These are phyloP conservation scores for Hippoglossus hippoglossus DNA, from an alignment of 2,797 vertebrate species.

Conservation along the genomic window DNA sequence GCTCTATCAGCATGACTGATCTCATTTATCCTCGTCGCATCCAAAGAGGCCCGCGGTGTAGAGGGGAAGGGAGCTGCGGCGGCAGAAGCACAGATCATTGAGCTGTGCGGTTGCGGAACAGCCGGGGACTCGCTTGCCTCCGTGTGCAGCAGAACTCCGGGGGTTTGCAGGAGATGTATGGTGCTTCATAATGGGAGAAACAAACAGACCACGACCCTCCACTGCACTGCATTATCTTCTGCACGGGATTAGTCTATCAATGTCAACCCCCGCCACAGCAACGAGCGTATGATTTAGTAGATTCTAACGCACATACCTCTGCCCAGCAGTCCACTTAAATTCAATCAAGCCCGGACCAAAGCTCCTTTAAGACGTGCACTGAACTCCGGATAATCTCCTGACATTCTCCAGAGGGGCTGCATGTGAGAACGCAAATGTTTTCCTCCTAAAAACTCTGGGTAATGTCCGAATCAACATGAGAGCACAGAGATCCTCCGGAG, in stretches of 20 bases:
- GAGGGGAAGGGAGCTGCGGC: slow-evolving; percentile 28
- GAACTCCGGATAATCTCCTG: too few relatives aligned
- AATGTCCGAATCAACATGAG: too few relatives aligned
- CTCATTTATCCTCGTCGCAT: slow-evolving; percentile 71
- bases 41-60: slow-evolving; percentile 57
- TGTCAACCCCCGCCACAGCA: slow-evolving; percentile 17
- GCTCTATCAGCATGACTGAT: slow-evolving; percentile 76
- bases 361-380: too few relatives aligned
- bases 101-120: slow-evolving; percentile 46
- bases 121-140: slow-evolving; percentile 36
- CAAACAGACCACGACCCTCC: slow-evolving; percentile 54
- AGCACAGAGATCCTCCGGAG: too few relatives aligned
- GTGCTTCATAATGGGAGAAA: slow-evolving; percentile 45
- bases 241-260: slow-evolving; percentile 26
- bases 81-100: slow-evolving; percentile 51
- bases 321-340: too few relatives aligned
- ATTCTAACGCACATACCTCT: slow-evolving; percentile 5
- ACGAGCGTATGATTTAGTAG: slow-evolving; percentile 26
- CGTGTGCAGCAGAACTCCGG: slow-evolving; percentile 9
- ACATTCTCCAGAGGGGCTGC: too few relatives aligned
- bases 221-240: slow-evolving; percentile 26
- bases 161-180: slow-evolving; percentile 43
- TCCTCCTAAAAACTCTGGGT: too few relatives aligned
- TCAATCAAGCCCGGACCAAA: too few relatives aligned
- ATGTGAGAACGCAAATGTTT: too few relatives aligned